phyloP scores from a whole-genome alignment of 2,888 invertebrate species.

The Petrolisthes manimaculis region DNA sequence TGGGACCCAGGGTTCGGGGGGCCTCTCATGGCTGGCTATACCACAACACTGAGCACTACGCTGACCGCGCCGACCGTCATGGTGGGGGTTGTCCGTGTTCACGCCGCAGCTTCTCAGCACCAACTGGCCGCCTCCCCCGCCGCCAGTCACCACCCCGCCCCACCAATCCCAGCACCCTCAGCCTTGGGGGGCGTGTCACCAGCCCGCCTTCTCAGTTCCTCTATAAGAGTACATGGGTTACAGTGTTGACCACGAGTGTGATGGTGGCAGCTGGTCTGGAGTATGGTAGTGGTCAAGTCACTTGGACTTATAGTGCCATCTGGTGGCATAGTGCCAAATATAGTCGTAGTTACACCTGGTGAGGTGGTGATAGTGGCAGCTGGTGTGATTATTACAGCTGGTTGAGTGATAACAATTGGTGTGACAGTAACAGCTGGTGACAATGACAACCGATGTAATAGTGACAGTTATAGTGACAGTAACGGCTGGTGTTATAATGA shows the following conservation, averaged over 20 bases:
- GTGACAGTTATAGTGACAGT: too few species aligned
- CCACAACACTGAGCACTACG: constrained; percentile 40
- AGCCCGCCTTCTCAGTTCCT: constrained; percentile 7
- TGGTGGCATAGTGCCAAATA: too few species aligned
- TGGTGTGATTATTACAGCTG: too few species aligned
- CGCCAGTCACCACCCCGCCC: constrained; percentile 19
- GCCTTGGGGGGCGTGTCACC: constrained; percentile 36
- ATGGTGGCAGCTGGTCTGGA: neutral
- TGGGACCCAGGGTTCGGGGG: constrained; percentile 56
- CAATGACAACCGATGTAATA: too few species aligned
- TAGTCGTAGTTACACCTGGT: too few species aligned
- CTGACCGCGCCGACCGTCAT: constrained; percentile 34
- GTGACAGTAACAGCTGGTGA: too few species aligned
- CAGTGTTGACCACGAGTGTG: neutral
- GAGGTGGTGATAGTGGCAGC: too few species aligned
- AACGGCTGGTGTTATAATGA: too few species aligned
- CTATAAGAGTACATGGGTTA: neutral
- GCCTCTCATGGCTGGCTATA: constrained; percentile 45
- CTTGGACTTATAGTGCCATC: neutral
- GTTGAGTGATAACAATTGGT: too few species aligned
- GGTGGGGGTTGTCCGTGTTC: constrained; percentile 43
- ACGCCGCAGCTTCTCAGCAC: constrained; percentile 45
- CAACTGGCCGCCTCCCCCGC: constrained; percentile 40
- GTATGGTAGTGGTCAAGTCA: neutral
- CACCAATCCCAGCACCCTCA: neutral